Evolutionary conservation across 2,888 invertebrate genomes (phyloP).

Genomic region (Drosophila diplacantha): DNA sequence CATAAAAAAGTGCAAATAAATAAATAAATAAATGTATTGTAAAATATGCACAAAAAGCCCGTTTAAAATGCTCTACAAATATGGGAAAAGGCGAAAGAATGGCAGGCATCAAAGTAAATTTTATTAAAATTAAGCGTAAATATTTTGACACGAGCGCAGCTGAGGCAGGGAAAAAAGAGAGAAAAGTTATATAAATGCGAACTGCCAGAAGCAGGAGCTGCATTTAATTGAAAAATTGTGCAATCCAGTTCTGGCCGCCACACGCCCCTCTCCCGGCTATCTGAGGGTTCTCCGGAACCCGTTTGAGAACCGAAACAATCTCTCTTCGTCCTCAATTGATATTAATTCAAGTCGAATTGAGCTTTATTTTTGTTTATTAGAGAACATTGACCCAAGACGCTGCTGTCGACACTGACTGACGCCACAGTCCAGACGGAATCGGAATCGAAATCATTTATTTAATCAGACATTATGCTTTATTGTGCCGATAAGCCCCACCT

Average conservation of each 20-base stretch:
- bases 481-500: conserved; percentile 30
- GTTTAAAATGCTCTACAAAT: conserved; percentile 63
- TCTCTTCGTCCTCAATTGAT: conserved; percentile 59
- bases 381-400: conserved; percentile 66
- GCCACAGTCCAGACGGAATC: conserved; percentile 19
- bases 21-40: conserved; percentile 57
- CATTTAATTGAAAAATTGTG: conserved; percentile 56
- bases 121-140: conserved; percentile 71
- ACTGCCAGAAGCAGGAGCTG: conserved; percentile 36
- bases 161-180: conserved; percentile 16
- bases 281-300: conserved; percentile 38
- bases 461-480: conserved; percentile 58
- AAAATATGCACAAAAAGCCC: conserved; percentile 55
- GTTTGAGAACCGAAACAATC: conserved; percentile 39
- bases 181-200: conserved; percentile 34
- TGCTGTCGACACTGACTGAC: conserved; percentile 14
- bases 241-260: conserved; percentile 32
- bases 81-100: conserved; percentile 23
- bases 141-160: conserved; percentile 60
- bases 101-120: conserved; percentile 56
- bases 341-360: conserved; percentile 71
- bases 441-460: conserved; percentile 59
- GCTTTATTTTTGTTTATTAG: conserved; percentile 57
- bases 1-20: conserved; percentile 27
- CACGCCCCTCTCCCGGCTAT: neutral